Conservation (phyloP, 1,140 invertebrate species). For the Papilio xuthus region DNA sequence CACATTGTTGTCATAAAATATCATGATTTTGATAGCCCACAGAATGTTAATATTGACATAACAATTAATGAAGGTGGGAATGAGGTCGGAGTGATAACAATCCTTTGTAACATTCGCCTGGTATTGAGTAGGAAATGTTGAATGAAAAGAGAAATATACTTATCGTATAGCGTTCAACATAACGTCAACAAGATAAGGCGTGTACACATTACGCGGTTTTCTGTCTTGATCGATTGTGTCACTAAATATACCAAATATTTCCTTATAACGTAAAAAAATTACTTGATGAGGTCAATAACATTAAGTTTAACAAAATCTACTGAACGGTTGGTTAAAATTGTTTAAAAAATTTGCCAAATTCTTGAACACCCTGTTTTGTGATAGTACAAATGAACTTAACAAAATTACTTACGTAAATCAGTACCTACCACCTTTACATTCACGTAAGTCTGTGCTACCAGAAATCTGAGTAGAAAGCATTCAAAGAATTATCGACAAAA, state of each 20-base stretch:
- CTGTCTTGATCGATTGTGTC: constrained; percentile 20
- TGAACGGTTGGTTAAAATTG: too few species aligned
- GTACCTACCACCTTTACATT: background rate
- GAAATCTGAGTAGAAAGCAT: constrained; percentile 13
- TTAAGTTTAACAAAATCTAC: too few species aligned
- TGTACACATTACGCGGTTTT: constrained; percentile 19
- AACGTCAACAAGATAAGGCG: constrained; percentile 14
- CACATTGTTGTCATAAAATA: background rate
- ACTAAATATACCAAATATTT: background rate
- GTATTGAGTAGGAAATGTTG: constrained; percentile 18
- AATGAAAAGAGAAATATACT: constrained; percentile 21
- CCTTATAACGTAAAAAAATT: background rate
- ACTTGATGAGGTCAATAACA: too few species aligned
- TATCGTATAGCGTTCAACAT: background rate
- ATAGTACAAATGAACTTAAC: background rate
- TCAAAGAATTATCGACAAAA: constrained; percentile 16
- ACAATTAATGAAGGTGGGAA: constrained; percentile 12
- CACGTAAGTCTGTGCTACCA: background rate
- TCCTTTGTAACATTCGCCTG: background rate
- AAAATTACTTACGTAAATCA: background rate
- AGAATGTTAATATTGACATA: constrained; percentile 13
- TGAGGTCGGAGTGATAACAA: background rate
- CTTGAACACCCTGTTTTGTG: too few species aligned
- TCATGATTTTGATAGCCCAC: background rate
- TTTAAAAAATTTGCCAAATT: too few species aligned